Base-by-base conservation (phyloP, 30 jellyfish, hydroid and myxozoan genomes). In the Rhopilema esculentum region DNA sequence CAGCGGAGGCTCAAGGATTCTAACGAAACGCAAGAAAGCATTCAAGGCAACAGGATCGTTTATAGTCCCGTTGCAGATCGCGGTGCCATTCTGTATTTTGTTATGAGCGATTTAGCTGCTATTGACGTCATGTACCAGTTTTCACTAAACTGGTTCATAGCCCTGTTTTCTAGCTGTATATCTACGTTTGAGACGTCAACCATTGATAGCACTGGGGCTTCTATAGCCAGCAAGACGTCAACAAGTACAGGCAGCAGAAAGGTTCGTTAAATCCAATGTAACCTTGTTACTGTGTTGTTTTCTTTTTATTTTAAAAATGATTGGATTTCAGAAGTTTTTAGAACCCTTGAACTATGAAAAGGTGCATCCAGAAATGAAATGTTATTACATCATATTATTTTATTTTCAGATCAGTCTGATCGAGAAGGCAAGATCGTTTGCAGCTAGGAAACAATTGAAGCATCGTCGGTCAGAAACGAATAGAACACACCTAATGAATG, bases 21-120 rank as follows among this genome's bases (percentile, higher is more conserved):
- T 22, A 93, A 88, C 31, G 82, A 80, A 28, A 87, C 95, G n/a
- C 89, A 88, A 69, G 68, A 50, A 52, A 72, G 68, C 51, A 83
- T 93, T 21, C 72, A 85, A 16, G 71, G 72, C 28, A 84, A 75
- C 84, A 87, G 98, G 66, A 31, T 40, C 26, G 92, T 88, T 20
- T 93, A 88, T 85, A 80, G 88, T 50, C 88, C 96, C 1, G 92
- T 93, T 18, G 98, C 98, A 49, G 88, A 88, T 25, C 97, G 97
- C 0, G 98, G 97, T 25, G 92, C 98, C 0, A 21, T 84, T 61
- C 74, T 93, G 82, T 93, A 88, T 75, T 86, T 88, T 75, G 96
- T 89, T 0, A 75, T 90, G 30, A 68, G 85, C 23, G 98, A 93
- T 69, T 72, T 93, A 66, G 52, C 97, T n/a, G 24, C 78, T 6